Base-by-base conservation (phyloP, 2,888 invertebrate genomes). In the Drosophila histrio region DNA sequence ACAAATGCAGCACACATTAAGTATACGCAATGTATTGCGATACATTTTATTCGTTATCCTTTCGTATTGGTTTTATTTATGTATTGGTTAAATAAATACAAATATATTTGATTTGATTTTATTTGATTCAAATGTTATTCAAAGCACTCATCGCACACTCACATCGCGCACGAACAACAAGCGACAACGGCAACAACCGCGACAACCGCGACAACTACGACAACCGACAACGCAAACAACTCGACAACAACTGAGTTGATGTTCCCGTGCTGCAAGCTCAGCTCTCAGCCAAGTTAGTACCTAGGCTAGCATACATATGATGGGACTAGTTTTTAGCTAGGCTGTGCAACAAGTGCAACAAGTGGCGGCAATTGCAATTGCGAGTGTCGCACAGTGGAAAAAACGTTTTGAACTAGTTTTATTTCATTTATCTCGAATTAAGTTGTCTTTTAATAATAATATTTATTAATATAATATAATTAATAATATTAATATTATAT, bases 151-250 rank as follows among this genome's bases (percentile, higher is more conserved):
- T 26, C 6, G 44, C 46, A 34, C 38, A 34, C 38, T 52, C 58
- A 58, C 59, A 59, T 59, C 41, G 52, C 59, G 59, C 28, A 17
- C 38, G 13, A 49, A 22, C 34, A 49, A 34, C 17, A n/a, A n/a
- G n/a, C 9, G 21, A 34, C 47, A 15, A 32, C 13, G 11, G 13
- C 13, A 44, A 28, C 44, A 44, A 44, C 28, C 28, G 3, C 17
- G 22, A 44, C 43, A 43, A 43, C 3, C 28, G 24, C 47, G 34
- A 21, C 21, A 28, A 49, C 3, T 9, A 3, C 26, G 11, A 74
- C 88, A 89, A 87, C 84, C 87, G 84, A 79, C 89, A 72, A 76
- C 80, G 80, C 82, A 74, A 85, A 84, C 89, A 82, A 79, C 84
- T 80, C 72, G 80, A 88, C 79, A 77, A 59, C 79, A 83, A 90